Evolutionary conservation across 1,140 invertebrate genomes (phyloP), one percentile per base, ranked within the genome.

Genomic region (Nasonia vitripennis): DNA sequence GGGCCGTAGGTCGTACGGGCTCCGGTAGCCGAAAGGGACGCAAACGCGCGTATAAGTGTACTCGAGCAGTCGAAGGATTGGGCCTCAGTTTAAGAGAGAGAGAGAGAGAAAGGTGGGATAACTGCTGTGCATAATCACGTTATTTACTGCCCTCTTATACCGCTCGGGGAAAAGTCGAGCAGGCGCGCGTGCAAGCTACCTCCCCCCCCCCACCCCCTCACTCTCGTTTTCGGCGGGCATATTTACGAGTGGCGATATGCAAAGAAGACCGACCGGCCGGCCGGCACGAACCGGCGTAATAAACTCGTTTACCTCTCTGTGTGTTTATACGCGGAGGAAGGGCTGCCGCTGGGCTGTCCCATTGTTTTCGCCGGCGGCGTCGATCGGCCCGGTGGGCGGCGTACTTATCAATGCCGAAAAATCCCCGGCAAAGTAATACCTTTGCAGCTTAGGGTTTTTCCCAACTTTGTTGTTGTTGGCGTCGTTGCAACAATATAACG

Each of bases 241-340:
- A 27, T 80, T 80, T 80, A 80, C 78, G 48, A 80, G 48, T 70
- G 51, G 37, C 34, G 14, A 70, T 68, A 70, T 80, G 78, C 78
- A 62, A 62, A 62, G 55, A 62, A 62, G 34, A 55, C n/a, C 1
- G n/a, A 11, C 37, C n/a, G 1, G 34, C 0, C 1, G 0, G 62
- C n/a, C n/a, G 41, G 41, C 62, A 70, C 78, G 78, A 80, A 80
- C 78, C 11, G 11, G 51, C 55, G 78, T 31, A 67, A 68, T 79
- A 79, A 79, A 79, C 55, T 62, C 17, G 48, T 51, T 51, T 45
- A 45, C 41, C 41, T 41, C 7, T 9, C 5, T 45, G 48, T 27
- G 23, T 12, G 5, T 37, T 3, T 37, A 37, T 37, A 37, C 34
- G 20, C 5, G 23, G 31, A 67, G 45, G 20, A 79, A 79, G 62